These are phyloP conservation scores for Oreocharis arfaki DNA, from an alignment of 2,113 vertebrate species.

Conservation along the genomic window DNA sequence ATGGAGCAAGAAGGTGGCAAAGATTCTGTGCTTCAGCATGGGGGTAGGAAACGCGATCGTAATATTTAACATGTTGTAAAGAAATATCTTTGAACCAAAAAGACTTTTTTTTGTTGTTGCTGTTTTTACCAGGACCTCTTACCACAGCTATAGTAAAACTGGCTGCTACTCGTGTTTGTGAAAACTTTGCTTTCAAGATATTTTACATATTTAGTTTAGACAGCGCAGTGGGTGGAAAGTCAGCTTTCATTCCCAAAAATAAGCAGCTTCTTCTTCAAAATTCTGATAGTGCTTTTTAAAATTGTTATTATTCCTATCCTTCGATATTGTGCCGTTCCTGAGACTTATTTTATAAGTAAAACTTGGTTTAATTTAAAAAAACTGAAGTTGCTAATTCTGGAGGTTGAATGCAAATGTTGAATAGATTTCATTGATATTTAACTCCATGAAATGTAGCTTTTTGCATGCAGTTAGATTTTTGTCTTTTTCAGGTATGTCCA, in stretches of 20 bases:
- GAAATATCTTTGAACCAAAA: not conserved
- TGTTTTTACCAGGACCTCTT: not conserved
- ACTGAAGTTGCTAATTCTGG: not conserved
- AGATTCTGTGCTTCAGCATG: not conserved
- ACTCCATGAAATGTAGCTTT: not conserved
- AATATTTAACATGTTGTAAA: not conserved
- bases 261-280: not conserved
- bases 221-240: not conserved
- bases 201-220: not conserved
- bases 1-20: not conserved
- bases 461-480: not conserved
- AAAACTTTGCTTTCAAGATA: conserved; percentile 7
- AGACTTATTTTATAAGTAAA: not conserved
- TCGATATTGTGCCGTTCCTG: not conserved
- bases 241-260: not conserved
- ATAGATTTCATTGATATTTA: not conserved
- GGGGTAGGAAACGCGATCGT: not conserved
- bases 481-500: not conserved
- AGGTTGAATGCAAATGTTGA: not conserved
- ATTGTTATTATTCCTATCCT: not conserved
- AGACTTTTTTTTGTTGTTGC: not conserved
- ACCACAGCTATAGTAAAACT: not conserved
- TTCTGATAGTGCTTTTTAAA: not conserved
- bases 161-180: not conserved
- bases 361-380: not conserved